Conservation (phyloP, 2,888 invertebrate genomes). For the Lymantria dispar region DNA sequence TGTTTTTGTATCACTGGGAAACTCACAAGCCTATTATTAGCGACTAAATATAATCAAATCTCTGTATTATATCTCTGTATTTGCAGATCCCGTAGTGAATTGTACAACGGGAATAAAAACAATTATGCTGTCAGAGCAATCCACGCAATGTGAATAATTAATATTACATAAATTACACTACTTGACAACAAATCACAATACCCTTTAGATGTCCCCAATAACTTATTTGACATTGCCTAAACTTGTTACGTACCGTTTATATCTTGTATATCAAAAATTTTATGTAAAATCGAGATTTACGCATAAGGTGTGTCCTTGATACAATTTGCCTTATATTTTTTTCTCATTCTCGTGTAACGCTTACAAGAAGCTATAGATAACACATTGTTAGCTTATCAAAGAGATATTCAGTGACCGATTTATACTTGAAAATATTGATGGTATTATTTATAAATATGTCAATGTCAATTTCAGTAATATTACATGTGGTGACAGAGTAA, state of each 20-base stretch:
- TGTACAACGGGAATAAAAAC: too few relatives aligned
- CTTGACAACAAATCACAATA: slow-evolving; percentile 9
- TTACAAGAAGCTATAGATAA: slow-evolving; percentile 53
- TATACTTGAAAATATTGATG: slow-evolving; percentile 19
- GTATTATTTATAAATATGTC: neutral
- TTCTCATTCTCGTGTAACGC: slow-evolving; percentile 45
- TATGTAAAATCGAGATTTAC: slow-evolving; percentile 54
- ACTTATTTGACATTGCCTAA: slow-evolving; percentile 64
- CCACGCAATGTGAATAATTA: neutral
- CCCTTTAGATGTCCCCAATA: slow-evolving; percentile 57
- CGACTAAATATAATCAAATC: too few relatives aligned
- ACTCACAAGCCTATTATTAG: too few relatives aligned
- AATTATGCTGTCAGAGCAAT: too few relatives aligned
- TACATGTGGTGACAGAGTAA: too few relatives aligned
- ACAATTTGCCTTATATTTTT: slow-evolving; percentile 57
- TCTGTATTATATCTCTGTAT: too few relatives aligned
- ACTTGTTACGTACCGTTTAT: slow-evolving; percentile 26
- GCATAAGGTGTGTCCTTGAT: slow-evolving; percentile 68
- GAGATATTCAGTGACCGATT: slow-evolving; percentile 25
- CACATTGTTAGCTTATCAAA: slow-evolving; percentile 62
- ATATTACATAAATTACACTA: neutral
- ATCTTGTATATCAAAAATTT: slow-evolving; percentile 23
- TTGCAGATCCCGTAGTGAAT: too few relatives aligned
- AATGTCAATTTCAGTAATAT: neutral
- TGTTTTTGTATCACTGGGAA: too few relatives aligned